Conservation (phyloP, 2,113 vertebrate genomes). For the Pteruthius melanotis region DNA sequence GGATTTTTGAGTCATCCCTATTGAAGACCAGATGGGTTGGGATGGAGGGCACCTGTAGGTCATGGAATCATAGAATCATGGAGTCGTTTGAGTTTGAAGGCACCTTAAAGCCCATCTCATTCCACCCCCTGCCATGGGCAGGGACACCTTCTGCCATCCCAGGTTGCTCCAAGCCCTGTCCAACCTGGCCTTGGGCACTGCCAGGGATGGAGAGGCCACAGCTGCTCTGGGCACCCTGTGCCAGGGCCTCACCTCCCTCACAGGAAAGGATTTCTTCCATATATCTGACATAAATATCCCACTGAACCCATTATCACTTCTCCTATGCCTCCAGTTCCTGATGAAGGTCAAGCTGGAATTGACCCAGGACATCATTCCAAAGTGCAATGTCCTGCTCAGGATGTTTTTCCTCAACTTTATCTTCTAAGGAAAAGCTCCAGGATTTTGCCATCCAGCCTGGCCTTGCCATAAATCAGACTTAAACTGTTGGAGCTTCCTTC, state of each 20-base stretch:
- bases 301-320: background rate
- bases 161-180: accelerated
- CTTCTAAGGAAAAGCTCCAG: background rate
- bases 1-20: background rate
- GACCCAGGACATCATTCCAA: background rate
- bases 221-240: background rate
- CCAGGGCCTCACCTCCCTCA: accelerated
- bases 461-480: background rate
- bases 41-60: background rate
- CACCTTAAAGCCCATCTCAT: background rate
- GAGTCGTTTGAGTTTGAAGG: background rate
- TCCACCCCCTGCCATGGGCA: background rate
- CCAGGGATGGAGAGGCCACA: background rate
- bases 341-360: background rate
- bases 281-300: background rate
- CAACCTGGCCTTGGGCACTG: background rate
- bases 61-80: background rate
- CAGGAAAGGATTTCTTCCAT: background rate
- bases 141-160: accelerated
- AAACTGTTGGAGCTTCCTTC: background rate
- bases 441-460: background rate
- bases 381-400: background rate
- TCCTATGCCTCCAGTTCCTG: background rate
- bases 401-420: background rate
- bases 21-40: background rate